These are phyloP conservation scores for Crotalus viridis DNA, from an alignment of 2,113 vertebrate species.

Conservation along the genomic window DNA sequence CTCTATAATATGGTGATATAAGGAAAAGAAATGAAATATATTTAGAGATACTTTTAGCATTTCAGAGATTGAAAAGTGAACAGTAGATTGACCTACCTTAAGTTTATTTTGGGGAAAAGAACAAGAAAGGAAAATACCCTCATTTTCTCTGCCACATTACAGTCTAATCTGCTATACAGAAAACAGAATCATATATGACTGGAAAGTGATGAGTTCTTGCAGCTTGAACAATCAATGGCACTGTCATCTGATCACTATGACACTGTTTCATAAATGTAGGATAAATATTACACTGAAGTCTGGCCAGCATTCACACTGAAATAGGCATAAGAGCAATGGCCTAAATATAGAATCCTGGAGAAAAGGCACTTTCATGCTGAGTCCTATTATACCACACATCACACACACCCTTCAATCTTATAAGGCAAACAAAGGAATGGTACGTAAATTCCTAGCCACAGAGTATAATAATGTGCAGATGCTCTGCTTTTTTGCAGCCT, in stretches of 20 bases:
- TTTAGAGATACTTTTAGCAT: background rate
- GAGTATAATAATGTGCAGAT: constrained; percentile 38
- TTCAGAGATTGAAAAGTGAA: background rate
- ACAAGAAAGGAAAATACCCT: background rate
- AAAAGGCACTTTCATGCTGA: constrained; percentile 18
- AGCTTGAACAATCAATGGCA: background rate
- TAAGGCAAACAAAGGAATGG: constrained; percentile 38
- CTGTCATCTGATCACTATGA: background rate
- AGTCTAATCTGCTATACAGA: background rate
- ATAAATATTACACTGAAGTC: background rate
- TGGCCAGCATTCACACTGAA: background rate
- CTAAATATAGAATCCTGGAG: constrained; percentile 1
- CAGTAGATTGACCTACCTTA: background rate
- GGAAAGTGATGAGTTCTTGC: background rate
- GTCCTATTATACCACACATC: constrained; percentile 1
- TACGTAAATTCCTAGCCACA: constrained; percentile 23
- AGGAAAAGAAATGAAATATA: background rate
- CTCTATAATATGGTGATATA: background rate
- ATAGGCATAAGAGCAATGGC: background rate
- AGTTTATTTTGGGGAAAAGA: no score
- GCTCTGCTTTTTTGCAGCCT: constrained; percentile 20
- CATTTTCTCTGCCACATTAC: background rate
- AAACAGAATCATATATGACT: constrained; percentile 11
- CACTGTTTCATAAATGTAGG: constrained; percentile 13
- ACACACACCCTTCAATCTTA: constrained; percentile 4